Base-by-base conservation (phyloP, 2,888 invertebrate species). In the Aphrophora alni region DNA sequence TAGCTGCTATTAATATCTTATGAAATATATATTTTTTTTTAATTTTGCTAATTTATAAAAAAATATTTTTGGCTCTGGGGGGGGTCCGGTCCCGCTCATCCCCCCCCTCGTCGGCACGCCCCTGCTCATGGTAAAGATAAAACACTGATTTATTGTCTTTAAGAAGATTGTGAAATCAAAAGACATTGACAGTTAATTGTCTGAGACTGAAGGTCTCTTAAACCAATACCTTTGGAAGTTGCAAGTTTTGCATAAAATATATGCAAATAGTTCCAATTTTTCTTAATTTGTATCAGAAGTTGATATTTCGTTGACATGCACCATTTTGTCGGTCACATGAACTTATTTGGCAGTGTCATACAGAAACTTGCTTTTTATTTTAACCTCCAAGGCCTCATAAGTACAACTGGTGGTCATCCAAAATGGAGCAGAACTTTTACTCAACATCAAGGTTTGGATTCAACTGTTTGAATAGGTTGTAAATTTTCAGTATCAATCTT, bases 41-140 rank as follows among this genome's bases (percentile, higher is more conserved):
- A n/a, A n/a, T n/a, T n/a, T n/a, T n/a, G n/a, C n/a, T n/a, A n/a
- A n/a, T n/a, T n/a, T n/a, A n/a, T n/a, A n/a, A n/a, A n/a, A n/a
- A n/a, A n/a, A n/a, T n/a, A n/a, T n/a, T n/a, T n/a, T n/a, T n/a
- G n/a, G n/a, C n/a, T n/a, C n/a, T n/a, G n/a, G n/a, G n/a, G n/a
- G n/a, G n/a, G n/a, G n/a, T n/a, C n/a, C n/a, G n/a, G n/a, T n/a
- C n/a, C n/a, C n/a, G n/a, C n/a, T n/a, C n/a, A n/a, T n/a, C n/a
- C n/a, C n/a, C n/a, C n/a, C n/a, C n/a, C n/a, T n/a, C n/a, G n/a
- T n/a, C n/a, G n/a, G n/a, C n/a, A n/a, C n/a, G n/a, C n/a, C n/a
- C n/a, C n/a, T n/a, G n/a, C n/a, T 86, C 86, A 75, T 82, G 80
- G 83, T 85, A 86, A 25, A 33, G 33, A 33, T 33, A 33, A n/a